phyloP scores from a whole-genome alignment of 2,888 invertebrate species.

The Athalia circularis region DNA sequence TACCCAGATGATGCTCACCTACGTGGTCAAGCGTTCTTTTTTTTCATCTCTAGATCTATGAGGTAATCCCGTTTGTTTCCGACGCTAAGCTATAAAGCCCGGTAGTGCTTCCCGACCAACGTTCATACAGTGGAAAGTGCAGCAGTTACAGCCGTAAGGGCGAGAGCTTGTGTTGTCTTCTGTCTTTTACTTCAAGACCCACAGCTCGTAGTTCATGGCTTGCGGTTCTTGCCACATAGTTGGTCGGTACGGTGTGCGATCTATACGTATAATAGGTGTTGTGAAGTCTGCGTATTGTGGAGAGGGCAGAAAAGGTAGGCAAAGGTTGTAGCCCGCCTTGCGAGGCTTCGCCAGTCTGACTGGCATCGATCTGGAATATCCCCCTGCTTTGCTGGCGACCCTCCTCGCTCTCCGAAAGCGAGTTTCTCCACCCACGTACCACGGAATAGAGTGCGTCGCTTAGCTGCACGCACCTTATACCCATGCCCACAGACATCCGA shows the following conservation, averaged over 20 bases:
- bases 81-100: conserved; percentile 38
- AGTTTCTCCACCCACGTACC: conserved; percentile 32
- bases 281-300: not conserved
- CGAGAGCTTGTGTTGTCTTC: conserved; percentile 15
- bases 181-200: not conserved
- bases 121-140: not conserved
- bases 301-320: conserved; percentile 13
- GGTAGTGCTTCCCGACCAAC: conserved; percentile 13
- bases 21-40: not conserved
- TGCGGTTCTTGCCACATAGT: not conserved
- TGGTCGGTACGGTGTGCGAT: no score
- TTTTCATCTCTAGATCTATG: conserved; percentile 18
- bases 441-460: conserved; percentile 34
- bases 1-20: not conserved
- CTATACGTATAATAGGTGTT: not conserved
- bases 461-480: conserved; percentile 35
- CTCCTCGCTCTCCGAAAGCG: conserved; percentile 22
- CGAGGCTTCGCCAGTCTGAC: conserved; percentile 46
- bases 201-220: conserved; percentile 13
- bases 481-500: not conserved
- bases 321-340: conserved; percentile 33
- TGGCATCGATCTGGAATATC: conserved; percentile 45
- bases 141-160: not conserved
- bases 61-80: conserved; percentile 16
- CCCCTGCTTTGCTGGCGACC: conserved; percentile 12